These are phyloP conservation scores for Parauchenoglanis punctatus DNA, from an alignment of 2,797 vertebrate genomes.

Conservation along the genomic window DNA sequence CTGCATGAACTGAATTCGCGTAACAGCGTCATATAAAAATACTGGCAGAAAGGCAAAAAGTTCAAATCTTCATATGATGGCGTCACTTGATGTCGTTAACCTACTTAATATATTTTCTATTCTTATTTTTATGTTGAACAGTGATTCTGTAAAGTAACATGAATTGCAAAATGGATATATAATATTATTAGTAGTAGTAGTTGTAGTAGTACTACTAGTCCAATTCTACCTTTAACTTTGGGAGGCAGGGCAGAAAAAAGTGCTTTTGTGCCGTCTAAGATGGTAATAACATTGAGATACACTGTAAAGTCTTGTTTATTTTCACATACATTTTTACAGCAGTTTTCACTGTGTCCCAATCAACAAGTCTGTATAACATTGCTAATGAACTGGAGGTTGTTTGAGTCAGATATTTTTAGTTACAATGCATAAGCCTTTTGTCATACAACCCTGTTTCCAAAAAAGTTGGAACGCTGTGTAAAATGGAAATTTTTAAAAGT, in stretches of 20 bases:
- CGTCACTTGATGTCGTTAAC: not conserved
- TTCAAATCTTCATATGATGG: too few relatives aligned
- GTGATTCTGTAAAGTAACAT: not conserved
- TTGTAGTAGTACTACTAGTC: not conserved
- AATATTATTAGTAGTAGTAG: not conserved
- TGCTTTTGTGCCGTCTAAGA: not conserved
- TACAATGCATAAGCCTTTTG: not conserved
- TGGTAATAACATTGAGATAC: not conserved
- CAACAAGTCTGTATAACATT: not conserved
- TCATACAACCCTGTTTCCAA: too few relatives aligned
- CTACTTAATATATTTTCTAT: not conserved
- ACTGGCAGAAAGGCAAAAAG: not conserved
- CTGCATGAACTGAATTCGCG: constrained; percentile 51
- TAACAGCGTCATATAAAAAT: not conserved
- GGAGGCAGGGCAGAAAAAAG: not conserved
- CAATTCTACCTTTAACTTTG: not conserved
- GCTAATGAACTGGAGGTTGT: not conserved
- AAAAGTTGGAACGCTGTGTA: too few relatives aligned
- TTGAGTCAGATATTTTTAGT: not conserved
- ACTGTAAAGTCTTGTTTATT: not conserved
- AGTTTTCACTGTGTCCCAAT: not conserved
- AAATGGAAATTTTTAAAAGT: too few relatives aligned
- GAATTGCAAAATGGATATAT: not conserved
- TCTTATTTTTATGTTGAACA: not conserved
- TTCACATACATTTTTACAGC: not conserved